Evolutionary conservation across 2,888 invertebrate genomes (phyloP).

Genomic region (Agrochola litura): DNA sequence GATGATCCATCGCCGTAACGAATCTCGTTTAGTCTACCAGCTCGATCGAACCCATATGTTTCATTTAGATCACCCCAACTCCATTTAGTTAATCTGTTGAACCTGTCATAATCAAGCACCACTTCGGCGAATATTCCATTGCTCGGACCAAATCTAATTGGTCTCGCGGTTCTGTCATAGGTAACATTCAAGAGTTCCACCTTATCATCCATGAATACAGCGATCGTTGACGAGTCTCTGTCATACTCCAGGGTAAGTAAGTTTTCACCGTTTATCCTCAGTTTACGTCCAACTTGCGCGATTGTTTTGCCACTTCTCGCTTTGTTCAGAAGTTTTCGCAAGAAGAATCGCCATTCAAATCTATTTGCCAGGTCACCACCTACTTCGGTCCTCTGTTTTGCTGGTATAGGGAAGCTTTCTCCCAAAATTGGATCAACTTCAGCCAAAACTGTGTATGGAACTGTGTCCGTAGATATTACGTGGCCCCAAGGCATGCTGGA

Average conservation of each 20-base stretch:
- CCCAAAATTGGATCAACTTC: constrained; percentile 96
- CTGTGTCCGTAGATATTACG: constrained; percentile 96
- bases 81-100: constrained; percentile 97
- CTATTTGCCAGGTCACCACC: constrained; percentile 97
- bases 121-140: constrained; percentile 97
- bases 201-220: constrained; percentile 96
- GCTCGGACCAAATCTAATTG: constrained; percentile 95
- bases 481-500: constrained; percentile 96
- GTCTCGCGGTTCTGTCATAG: constrained; percentile 95
- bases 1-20: constrained; percentile 97
- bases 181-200: constrained; percentile 96
- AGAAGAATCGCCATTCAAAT: constrained; percentile 98
- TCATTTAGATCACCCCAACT: constrained; percentile 98
- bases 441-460: constrained; percentile 97
- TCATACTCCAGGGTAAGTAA: constrained; percentile 97
- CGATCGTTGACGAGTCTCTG: constrained; percentile 95
- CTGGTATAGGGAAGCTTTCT: constrained; percentile 97
- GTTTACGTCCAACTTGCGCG: constrained; percentile 95
- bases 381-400: constrained; percentile 97
- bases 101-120: constrained; percentile 97
- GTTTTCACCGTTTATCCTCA: constrained; percentile 97
- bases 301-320: constrained; percentile 92
- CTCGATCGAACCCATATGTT: constrained; percentile 97
- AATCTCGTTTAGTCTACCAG: constrained; percentile 97
- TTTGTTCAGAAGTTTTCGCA: constrained; percentile 93